Base-by-base conservation (phyloP, 2,797 vertebrate species). In the Myotis findleyi region DNA sequence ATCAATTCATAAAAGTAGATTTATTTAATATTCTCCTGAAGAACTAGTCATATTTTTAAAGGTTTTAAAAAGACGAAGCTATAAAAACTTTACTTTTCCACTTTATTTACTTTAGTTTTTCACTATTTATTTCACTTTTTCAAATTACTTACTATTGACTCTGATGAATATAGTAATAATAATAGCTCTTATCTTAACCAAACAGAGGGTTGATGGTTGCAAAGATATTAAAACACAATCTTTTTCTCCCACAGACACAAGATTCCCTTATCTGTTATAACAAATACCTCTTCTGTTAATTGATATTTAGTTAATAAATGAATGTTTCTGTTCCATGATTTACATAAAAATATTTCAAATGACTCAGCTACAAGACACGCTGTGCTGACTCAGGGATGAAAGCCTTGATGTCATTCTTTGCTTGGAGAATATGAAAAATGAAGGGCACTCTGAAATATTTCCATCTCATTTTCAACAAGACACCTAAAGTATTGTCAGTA, bases 211-310 rank as follows among this genome's bases (percentile, higher is more conserved):
- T 64, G 69, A 90, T 93, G 64, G n/a, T 81, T 88, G 57, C 21
- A 96, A 94, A 92, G 87, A 89, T 86, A 81, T 53, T 87, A 21
- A 96, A 95, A 94, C 16, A 66, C 91, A 64, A 91, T 33, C 3
- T 79, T 93, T 92, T 87, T 89, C 64, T 81, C 44, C 30, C 33
- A 88, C 44, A 90, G 75, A 95, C 69, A 94, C 77, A 95, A 80
- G 59, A 85, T 94, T 88, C 73, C 47, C 71, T 94, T 87, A 92
- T 95, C 81, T 69, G 30, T 89, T 57, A 47, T 85, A 96, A 95
- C 90, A 96, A 96, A 87, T 87, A 80, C 25, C 7, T 66, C 77
- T 89, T 95, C 81, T 96, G 92, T 97, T 87, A 87, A 94, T 88
- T 94, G 90, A 89, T 69, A 89, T 85, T 84, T 33, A 53, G 12